These are phyloP conservation scores for Diadumene lineata DNA, from an alignment of 92 coral and sea anemone genomes.

Conservation along the genomic window DNA sequence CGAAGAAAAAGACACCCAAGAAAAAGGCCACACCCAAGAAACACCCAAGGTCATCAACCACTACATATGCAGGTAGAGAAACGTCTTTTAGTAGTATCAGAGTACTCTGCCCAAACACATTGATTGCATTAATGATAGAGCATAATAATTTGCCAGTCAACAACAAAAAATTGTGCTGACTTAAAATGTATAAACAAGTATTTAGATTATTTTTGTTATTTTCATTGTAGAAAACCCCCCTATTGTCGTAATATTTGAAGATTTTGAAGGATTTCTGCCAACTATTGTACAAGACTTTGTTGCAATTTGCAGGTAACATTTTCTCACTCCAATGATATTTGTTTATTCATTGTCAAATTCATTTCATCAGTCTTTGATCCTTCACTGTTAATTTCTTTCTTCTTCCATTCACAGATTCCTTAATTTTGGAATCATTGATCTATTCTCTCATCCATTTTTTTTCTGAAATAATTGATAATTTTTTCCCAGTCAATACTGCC, in stretches of 20 bases:
- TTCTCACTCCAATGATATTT: neutral
- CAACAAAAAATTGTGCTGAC: too few relatives aligned
- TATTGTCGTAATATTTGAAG: conserved; percentile 83
- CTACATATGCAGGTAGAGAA: neutral
- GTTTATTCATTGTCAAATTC: too few relatives aligned
- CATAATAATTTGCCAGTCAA: too few relatives aligned
- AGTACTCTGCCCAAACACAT: neutral
- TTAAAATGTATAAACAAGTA: too few relatives aligned
- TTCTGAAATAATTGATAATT: neutral
- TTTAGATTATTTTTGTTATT: neutral
- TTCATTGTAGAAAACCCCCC: conserved; percentile 58
- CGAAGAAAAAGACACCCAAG: conserved; percentile 7
- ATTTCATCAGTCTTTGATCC: too few relatives aligned
- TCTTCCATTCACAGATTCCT: too few relatives aligned
- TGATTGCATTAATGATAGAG: too few relatives aligned
- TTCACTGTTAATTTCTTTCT: too few relatives aligned
- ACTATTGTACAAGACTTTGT: conserved; percentile 85
- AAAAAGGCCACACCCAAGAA: neutral
- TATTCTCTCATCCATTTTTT: neutral
- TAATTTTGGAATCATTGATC: too few relatives aligned
- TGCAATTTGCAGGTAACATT: conserved; percentile 65
- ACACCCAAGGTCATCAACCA: neutral
- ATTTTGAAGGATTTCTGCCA: conserved; percentile 93
- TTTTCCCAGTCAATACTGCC: conserved; percentile 74
- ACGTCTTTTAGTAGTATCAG: neutral